These are phyloP conservation scores for Branchellion lobata DNA, from an alignment of 2,888 invertebrate genomes.

Conservation along the genomic window DNA sequence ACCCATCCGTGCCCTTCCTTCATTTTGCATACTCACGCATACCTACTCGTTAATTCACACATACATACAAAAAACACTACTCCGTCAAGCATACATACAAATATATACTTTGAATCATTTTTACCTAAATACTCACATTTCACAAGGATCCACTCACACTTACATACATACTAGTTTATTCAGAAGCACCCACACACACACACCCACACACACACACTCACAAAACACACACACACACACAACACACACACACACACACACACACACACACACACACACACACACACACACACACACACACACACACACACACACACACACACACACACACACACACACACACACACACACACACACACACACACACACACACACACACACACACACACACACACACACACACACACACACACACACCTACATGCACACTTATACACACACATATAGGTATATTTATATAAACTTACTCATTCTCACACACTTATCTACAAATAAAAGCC, in stretches of 20 bases:
- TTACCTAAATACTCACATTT: too few relatives aligned
- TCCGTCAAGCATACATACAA: too few relatives aligned
- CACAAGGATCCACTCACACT: too few relatives aligned
- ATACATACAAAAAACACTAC: too few relatives aligned
- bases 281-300: constrained; percentile 30
- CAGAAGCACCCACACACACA: too few relatives aligned
- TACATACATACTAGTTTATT: too few relatives aligned
- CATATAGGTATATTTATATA: background rate
- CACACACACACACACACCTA: constrained; percentile 21
- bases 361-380: constrained; percentile 34
- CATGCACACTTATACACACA: constrained; percentile 23
- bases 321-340: constrained; percentile 32
- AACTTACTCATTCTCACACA: background rate
- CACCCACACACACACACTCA: too few relatives aligned
- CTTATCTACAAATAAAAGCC: background rate
- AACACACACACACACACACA: constrained; percentile 11
- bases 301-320: constrained; percentile 37
- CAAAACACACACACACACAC: constrained; percentile 11
- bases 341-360: constrained; percentile 33
- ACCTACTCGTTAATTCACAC: too few relatives aligned
- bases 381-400: constrained; percentile 35
- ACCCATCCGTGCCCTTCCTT: too few relatives aligned
- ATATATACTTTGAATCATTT: too few relatives aligned
- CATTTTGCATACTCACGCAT: too few relatives aligned
- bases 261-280: constrained; percentile 28